Evolutionary conservation across 1,140 invertebrate species (phyloP).

Genomic region (Dendrolimus punctatus): DNA sequence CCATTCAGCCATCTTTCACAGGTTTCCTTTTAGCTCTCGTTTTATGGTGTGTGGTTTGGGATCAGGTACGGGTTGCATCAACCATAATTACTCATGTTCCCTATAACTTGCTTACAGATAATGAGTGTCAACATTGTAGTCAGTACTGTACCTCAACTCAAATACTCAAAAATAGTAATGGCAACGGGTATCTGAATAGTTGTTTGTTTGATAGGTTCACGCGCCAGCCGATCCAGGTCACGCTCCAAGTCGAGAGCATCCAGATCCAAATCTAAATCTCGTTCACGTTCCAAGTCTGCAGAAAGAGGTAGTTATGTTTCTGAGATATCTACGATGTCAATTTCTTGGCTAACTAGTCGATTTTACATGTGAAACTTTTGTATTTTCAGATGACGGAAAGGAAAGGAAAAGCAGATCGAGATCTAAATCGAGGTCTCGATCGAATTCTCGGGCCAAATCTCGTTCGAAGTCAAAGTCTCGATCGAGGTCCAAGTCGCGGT

Average conservation of each 20-base stretch:
- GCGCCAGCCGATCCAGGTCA: conserved; percentile 3
- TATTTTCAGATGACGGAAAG: too few species aligned
- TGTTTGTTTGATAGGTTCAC: neutral
- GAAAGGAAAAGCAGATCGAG: conserved; percentile 15
- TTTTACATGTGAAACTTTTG: too few species aligned
- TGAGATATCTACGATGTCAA: neutral
- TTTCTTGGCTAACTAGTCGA: too few species aligned
- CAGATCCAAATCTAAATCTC: conserved; percentile 29
- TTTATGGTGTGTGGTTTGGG: too few species aligned
- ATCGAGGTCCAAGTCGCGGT: conserved; percentile 42
- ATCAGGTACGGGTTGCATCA: too few species aligned
- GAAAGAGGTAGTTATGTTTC: conserved; percentile 4
- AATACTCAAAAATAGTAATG: too few species aligned
- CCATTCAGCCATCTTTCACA: too few species aligned
- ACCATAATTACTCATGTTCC: too few species aligned
- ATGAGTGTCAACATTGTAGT: too few species aligned
- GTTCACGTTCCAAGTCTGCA: conserved; percentile 28
- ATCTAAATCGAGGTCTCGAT: conserved; percentile 31
- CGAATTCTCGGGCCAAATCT: conserved; percentile 50
- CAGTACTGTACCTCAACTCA: too few species aligned
- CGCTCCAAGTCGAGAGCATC: conserved; percentile 24
- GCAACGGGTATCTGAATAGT: neutral
- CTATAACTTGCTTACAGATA: too few species aligned
- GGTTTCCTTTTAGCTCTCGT: too few species aligned
- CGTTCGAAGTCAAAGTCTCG: conserved; percentile 49